phyloP scores from a whole-genome alignment of 2,797 vertebrate genomes.

The Dicrostonyx torquatus region DNA sequence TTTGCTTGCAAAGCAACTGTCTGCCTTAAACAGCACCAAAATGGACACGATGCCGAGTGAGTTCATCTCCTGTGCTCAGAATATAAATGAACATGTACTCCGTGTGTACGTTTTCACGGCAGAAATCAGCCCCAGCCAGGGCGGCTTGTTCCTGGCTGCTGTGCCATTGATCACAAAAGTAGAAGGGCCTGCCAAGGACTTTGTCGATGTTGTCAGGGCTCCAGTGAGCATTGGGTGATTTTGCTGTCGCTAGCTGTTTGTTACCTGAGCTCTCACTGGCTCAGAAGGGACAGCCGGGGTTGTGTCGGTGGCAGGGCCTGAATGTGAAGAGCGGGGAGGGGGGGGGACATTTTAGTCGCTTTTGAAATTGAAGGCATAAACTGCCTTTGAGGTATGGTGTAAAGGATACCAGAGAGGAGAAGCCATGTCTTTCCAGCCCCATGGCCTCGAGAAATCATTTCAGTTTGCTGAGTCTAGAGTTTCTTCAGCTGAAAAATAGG shows the following conservation, averaged over 20 bases:
- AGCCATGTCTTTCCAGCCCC: neutral
- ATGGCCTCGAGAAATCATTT: neutral
- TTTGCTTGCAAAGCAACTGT: slow-evolving; percentile 87
- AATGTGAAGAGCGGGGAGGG: neutral
- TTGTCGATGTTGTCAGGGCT: slow-evolving; percentile 68
- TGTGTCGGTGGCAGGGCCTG: neutral
- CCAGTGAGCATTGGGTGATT: slow-evolving; percentile 53
- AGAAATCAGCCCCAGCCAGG: slow-evolving; percentile 58
- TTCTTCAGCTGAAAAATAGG: slow-evolving; percentile 56
- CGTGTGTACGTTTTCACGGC: slow-evolving; percentile 49
- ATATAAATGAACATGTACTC: slow-evolving; percentile 76
- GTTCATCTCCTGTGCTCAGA: slow-evolving; percentile 81
- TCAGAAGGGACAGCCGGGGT: neutral
- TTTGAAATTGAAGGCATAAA: neutral
- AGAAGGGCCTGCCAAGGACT: slow-evolving; percentile 66
- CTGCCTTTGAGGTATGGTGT: neutral
- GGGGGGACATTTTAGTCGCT: neutral
- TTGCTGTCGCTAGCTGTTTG: slow-evolving; percentile 49
- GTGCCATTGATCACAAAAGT: slow-evolving; percentile 71
- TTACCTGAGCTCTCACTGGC: slow-evolving; percentile 27
- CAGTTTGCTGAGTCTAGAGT: neutral
- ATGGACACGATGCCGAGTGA: slow-evolving; percentile 81
- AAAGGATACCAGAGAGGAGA: neutral
- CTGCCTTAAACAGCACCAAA: slow-evolving; percentile 82
- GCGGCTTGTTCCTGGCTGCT: slow-evolving; percentile 59